Percentiles rank a stretch among this genome's conserved stretches.
Conservation (phyloP, 2,113 vertebrate species). For the Ictalurus furcatus region DNA sequence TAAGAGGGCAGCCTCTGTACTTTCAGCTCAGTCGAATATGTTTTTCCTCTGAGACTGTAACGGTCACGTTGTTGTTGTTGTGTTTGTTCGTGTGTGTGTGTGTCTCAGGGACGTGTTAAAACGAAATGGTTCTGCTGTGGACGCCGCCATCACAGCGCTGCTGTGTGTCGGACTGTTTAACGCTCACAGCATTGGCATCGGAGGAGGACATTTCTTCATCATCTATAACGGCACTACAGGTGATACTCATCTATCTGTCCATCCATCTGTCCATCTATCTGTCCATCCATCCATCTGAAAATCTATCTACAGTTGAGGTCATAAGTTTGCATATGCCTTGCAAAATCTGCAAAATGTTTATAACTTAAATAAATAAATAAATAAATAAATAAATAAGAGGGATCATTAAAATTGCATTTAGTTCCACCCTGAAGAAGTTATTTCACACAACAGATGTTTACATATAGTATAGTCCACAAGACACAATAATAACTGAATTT, state of each 20-base stretch:
- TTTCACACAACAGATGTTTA: too few relatives aligned
- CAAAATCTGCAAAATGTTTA: neutral
- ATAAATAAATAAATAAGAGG: too few relatives aligned
- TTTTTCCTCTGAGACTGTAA: neutral
- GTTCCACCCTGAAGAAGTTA: too few relatives aligned
- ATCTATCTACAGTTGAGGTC: neutral
- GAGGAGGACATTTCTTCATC: conserved; percentile 87
- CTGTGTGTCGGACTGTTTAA: conserved; percentile 89
- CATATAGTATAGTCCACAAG: too few relatives aligned
- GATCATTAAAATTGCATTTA: too few relatives aligned
- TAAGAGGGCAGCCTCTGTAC: too few relatives aligned
- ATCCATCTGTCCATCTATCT: too few relatives aligned
- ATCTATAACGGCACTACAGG: conserved; percentile 84
- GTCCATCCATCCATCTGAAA: too few relatives aligned
- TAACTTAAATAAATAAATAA: too few relatives aligned
- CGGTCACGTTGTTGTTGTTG: neutral
- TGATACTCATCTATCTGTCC: conserved; percentile 59
- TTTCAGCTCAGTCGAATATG: too few relatives aligned
- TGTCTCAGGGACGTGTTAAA: conserved; percentile 82
- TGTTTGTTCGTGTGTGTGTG: neutral
- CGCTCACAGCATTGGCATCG: conserved; percentile 93
- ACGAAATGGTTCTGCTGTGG: conserved; percentile 87
- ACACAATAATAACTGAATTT: too few relatives aligned
- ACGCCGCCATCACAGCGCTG: conserved; percentile 87
- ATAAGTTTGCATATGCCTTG: too few relatives aligned